Percentiles rank a stretch among this genome's conserved stretches.
Evolutionary conservation across 2,797 vertebrate species (phyloP).

Genomic region (Muscicapa striata): DNA sequence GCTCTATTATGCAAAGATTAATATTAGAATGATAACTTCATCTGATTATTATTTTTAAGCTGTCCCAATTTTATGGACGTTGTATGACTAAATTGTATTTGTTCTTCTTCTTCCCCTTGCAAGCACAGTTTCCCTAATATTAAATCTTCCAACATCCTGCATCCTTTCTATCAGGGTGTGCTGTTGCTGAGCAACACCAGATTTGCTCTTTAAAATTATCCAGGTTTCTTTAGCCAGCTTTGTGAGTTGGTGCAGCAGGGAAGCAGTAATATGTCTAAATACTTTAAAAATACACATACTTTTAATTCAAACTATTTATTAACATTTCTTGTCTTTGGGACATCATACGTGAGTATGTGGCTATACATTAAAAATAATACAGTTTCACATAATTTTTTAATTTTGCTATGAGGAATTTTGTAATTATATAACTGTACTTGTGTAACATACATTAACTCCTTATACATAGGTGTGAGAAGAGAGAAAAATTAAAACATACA

Average conservation of each 20-base stretch:
- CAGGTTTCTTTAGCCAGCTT: conserved; percentile 70
- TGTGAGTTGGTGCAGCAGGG: conserved; percentile 55
- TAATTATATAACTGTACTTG: conserved; percentile 51
- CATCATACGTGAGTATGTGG: not conserved
- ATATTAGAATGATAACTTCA: conserved; percentile 43
- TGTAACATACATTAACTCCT: conserved; percentile 11
- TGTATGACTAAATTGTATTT: conserved; percentile 61
- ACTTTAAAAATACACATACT: conserved; percentile 28
- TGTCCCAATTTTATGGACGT: conserved; percentile 30
- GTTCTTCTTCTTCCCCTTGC: conserved; percentile 49
- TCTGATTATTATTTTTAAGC: conserved; percentile 58
- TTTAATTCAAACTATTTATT: conserved; percentile 35
- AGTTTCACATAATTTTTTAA: not conserved
- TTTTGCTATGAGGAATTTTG: not conserved
- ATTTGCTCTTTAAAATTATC: conserved; percentile 77
- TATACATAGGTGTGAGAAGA: not conserved
- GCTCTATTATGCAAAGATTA: conserved; percentile 48
- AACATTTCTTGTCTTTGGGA: not conserved
- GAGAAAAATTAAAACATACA: not conserved
- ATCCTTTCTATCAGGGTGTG: conserved; percentile 73
- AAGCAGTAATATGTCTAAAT: conserved; percentile 43
- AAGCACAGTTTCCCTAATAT: conserved; percentile 67
- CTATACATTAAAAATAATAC: not conserved
- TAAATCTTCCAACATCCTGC: conserved; percentile 69
- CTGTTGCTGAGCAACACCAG: conserved; percentile 77